These are phyloP conservation scores for Anagrus nilaparvatae DNA, from an alignment of 1,140 invertebrate genomes.

Conservation along the genomic window DNA sequence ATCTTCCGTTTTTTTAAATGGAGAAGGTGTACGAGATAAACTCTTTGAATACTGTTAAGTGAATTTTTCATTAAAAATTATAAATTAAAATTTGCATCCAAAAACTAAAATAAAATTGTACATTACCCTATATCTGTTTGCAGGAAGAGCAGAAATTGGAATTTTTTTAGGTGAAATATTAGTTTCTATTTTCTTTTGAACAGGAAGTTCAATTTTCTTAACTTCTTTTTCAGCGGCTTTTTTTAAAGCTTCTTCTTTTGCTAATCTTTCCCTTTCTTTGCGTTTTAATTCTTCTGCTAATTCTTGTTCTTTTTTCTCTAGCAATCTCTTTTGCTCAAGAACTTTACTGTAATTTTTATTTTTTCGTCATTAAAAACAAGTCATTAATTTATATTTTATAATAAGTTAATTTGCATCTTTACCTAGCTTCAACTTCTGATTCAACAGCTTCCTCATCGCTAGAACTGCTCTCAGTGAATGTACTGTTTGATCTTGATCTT, in stretches of 20 bases:
- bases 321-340: slow-evolving; percentile 13
- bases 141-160: slow-evolving; percentile 28
- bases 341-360: slow-evolving; percentile 28
- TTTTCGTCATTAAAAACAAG: neutral
- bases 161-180: slow-evolving; percentile 38
- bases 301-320: slow-evolving; percentile 17
- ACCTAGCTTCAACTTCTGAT: slow-evolving; percentile 26
- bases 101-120: slow-evolving; percentile 2
- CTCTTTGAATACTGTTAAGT: slow-evolving; percentile 51
- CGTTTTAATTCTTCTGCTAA: slow-evolving; percentile 13
- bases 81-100: no score
- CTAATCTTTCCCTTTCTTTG: slow-evolving; percentile 17
- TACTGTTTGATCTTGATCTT: slow-evolving; percentile 40
- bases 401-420: neutral
- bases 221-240: slow-evolving; percentile 30
- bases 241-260: slow-evolving; percentile 30
- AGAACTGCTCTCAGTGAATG: slow-evolving; percentile 38
- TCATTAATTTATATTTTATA: neutral
- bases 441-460: slow-evolving; percentile 33
- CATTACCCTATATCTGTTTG: slow-evolving; percentile 36
- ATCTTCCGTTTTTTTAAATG: slow-evolving; percentile 67
- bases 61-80: no score
- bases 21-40: slow-evolving; percentile 66
- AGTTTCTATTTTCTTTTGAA: slow-evolving; percentile 28
- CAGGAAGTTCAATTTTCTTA: slow-evolving; percentile 29